Conservation (phyloP, 1,140 invertebrate genomes). For the Hestina assimilis region DNA sequence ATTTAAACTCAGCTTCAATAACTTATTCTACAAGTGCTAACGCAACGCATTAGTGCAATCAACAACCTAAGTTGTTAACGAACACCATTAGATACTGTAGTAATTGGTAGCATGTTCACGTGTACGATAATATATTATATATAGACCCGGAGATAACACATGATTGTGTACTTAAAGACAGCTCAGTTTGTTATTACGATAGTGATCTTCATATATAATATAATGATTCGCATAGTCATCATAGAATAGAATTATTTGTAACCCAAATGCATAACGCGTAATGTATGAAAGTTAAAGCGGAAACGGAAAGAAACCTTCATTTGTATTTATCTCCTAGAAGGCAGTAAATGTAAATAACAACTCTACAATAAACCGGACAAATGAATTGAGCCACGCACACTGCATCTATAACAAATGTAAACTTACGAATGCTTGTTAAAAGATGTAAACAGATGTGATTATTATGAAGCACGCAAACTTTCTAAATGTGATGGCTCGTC, state of each 20-base stretch:
- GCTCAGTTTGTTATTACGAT: background rate
- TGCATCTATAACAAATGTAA: conserved; percentile 15
- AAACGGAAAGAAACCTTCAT: conserved; percentile 14
- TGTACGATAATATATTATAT: background rate
- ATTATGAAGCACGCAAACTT: conserved; percentile 64
- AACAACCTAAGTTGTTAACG: conserved; percentile 6
- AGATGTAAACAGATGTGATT: conserved; percentile 58
- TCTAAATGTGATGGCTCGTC: conserved; percentile 67
- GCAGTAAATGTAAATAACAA: conserved; percentile 20
- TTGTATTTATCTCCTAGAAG: conserved; percentile 13
- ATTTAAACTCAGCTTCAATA: background rate
- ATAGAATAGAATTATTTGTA: background rate
- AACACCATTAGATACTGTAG: background rate
- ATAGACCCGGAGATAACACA: too few species aligned
- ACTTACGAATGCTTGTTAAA: conserved; percentile 37
- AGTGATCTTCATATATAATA: background rate
- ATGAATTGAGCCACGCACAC: conserved; percentile 19
- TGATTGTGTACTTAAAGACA: background rate
- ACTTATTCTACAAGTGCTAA: conserved; percentile 8
- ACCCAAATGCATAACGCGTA: background rate
- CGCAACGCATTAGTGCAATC: conserved; percentile 10
- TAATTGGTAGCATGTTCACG: background rate
- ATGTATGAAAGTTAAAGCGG: conserved; percentile 9
- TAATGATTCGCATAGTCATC: background rate
- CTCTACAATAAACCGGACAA: conserved; percentile 1